These are phyloP conservation scores for Drosophila repletoides DNA, from an alignment of 1,140 invertebrate genomes.

Conservation along the genomic window DNA sequence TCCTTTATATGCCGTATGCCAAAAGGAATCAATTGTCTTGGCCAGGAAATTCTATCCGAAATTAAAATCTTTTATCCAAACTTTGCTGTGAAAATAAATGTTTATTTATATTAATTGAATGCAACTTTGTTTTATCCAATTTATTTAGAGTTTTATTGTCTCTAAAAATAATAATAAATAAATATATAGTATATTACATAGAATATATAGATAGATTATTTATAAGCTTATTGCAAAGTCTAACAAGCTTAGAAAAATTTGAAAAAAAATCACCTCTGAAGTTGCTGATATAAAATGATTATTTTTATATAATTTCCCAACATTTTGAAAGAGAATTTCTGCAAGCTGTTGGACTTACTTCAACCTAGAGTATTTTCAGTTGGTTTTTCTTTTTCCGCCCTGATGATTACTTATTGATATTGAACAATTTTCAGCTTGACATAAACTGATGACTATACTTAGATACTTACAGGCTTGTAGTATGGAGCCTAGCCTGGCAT, in stretches of 20 bases:
- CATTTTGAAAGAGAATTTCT: no score
- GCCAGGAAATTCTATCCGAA: constrained; percentile 2
- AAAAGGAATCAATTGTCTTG: background rate
- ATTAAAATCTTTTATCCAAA: no score
- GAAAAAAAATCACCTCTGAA: background rate
- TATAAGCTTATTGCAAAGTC: no score
- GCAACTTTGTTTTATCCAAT: no score
- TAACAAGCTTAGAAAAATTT: background rate
- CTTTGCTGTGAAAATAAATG: no score
- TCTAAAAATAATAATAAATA: no score
- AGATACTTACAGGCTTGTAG: no score
- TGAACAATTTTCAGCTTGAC: background rate
- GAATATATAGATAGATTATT: no score
- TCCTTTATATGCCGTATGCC: constrained; percentile 6
- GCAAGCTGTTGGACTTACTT: no score
- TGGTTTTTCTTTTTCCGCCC: background rate
- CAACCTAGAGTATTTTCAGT: background rate
- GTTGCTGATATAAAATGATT: background rate
- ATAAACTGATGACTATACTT: constrained; percentile 4
- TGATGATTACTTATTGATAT: background rate
- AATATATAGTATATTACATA: no score
- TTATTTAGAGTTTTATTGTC: no score
- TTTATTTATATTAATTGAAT: no score
- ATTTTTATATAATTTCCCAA: background rate
- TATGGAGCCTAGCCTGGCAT: background rate